Conservation (phyloP, 1,140 invertebrate genomes). For the Drosophila trapezifrons region DNA sequence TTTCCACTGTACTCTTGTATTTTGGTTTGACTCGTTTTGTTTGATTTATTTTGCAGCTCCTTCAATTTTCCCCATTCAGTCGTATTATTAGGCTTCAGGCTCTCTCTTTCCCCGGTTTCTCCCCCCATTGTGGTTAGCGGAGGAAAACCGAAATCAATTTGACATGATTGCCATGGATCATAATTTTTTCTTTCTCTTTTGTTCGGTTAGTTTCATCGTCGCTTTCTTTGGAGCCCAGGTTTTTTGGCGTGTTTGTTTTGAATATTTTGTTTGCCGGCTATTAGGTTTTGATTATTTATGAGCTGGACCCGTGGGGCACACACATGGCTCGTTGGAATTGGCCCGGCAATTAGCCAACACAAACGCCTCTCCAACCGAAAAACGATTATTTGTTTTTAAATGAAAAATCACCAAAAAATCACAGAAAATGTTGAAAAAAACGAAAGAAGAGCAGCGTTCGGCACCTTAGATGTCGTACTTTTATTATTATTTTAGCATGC, state of each 20-base stretch:
- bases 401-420: conserved; percentile 43
- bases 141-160: conserved; percentile 65
- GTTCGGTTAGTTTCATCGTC: conserved; percentile 16
- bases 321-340: conserved; percentile 52
- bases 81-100: conserved; percentile 56
- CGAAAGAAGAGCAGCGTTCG: conserved; percentile 25
- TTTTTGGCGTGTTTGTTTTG: conserved; percentile 48
- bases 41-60: conserved; percentile 77
- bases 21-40: conserved; percentile 46
- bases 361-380: conserved; percentile 34
- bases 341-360: conserved; percentile 51
- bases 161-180: conserved; percentile 77
- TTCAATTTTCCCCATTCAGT: conserved; percentile 59
- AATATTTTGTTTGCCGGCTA: conserved; percentile 62
- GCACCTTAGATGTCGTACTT: conserved; percentile 23
- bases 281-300: conserved; percentile 68
- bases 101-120: conserved; percentile 27
- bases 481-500: conserved; percentile 50
- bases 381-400: conserved; percentile 50
- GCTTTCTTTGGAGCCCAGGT: conserved; percentile 18
- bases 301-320: conserved; percentile 44
- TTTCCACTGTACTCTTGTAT: conserved; percentile 10
- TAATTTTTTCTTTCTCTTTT: conserved; percentile 56
- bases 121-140: conserved; percentile 29
- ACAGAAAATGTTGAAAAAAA: conserved; percentile 4